Evolutionary conservation across 2,888 invertebrate genomes (phyloP).

Genomic region (Coecobrya sp.): DNA sequence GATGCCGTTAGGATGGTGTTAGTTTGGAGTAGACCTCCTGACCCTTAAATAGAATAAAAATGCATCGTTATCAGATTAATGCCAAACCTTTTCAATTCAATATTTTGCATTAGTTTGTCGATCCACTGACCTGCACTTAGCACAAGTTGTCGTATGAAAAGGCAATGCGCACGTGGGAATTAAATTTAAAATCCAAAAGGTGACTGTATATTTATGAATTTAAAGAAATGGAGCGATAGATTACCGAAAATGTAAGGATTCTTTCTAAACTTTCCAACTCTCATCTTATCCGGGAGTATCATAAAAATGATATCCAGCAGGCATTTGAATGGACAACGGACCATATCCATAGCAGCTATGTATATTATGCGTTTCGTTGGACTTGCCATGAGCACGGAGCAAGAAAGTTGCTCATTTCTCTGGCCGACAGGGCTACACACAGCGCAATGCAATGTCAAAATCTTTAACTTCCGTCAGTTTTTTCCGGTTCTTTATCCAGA

Average conservation of each 20-base stretch:
- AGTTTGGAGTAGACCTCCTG: constrained; percentile 10
- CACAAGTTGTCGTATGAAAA: no score
- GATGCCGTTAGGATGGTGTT: constrained; percentile 25
- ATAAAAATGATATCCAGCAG: not conserved
- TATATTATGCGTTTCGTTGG: not conserved
- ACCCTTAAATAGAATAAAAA: not conserved
- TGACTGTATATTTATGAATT: no score
- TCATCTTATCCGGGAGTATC: not conserved
- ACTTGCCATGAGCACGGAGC: not conserved
- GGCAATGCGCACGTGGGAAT: no score
- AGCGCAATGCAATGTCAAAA: constrained; percentile 14
- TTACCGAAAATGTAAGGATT: no score
- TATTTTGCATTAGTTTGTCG: not conserved
- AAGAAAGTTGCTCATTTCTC: not conserved
- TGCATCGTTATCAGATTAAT: no score
- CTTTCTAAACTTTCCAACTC: no score
- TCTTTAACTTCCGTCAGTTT: constrained; percentile 44
- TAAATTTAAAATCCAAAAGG: no score
- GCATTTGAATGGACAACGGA: not conserved
- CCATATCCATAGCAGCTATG: constrained; percentile 2
- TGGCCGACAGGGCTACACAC: not conserved
- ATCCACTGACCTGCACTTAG: no score
- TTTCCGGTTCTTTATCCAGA: constrained; percentile 59
- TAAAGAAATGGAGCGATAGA: no score
- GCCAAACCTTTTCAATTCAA: not conserved